Evolutionary conservation across 2,113 vertebrate species (phyloP).

Genomic region (Mola mola): DNA sequence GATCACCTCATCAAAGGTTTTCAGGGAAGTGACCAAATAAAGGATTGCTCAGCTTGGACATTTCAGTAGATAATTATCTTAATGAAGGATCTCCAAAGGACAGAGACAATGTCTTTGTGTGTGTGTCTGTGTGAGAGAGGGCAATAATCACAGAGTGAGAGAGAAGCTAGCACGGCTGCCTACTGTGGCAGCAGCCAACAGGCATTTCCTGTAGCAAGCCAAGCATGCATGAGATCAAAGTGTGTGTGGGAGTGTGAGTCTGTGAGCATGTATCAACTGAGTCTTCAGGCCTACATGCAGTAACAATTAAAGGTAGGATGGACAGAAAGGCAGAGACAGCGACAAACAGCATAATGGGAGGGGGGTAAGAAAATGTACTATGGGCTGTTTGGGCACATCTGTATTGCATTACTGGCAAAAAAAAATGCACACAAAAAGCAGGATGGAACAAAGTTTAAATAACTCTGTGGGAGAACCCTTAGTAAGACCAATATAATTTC

Average conservation of each 20-base stretch:
- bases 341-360: constrained; percentile 6
- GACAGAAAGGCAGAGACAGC: constrained; percentile 36
- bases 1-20: no score
- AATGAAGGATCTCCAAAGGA: constrained; percentile 47
- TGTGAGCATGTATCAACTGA: constrained; percentile 30
- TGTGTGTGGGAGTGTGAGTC: constrained; percentile 27
- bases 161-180: constrained; percentile 53
- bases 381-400: constrained; percentile 17
- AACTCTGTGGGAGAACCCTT: constrained; percentile 13
- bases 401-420: constrained; percentile 5
- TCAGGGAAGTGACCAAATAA: constrained; percentile 22
- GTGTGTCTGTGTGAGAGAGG: constrained; percentile 13
- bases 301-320: constrained; percentile 55
- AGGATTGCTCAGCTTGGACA: constrained; percentile 8
- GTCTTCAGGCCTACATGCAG: constrained; percentile 42
- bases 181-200: constrained; percentile 62
- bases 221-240: constrained; percentile 72
- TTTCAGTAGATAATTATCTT: constrained; percentile 58
- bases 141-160: constrained; percentile 41
- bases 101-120: constrained; percentile 47
- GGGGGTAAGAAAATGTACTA: constrained; percentile 4
- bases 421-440: constrained; percentile 3
- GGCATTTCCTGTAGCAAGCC: constrained; percentile 66
- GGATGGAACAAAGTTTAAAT: constrained; percentile 14
- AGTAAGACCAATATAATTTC: no score